These are phyloP conservation scores for Eupithecia tripunctaria DNA, from an alignment of 2,888 invertebrate species.

Conservation along the genomic window DNA sequence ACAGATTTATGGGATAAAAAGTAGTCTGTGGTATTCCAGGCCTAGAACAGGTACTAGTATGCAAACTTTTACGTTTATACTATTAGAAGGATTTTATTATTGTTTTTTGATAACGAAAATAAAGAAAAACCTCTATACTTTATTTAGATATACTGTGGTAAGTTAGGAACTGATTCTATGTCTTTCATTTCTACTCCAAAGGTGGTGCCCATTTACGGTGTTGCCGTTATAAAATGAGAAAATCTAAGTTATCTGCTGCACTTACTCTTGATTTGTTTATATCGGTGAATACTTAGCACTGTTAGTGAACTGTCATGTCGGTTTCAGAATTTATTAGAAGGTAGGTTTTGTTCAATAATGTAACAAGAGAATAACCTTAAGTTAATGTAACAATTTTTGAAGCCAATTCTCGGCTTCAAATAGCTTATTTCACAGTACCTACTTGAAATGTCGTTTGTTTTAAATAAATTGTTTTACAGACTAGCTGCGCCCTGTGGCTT, in stretches of 20 bases:
- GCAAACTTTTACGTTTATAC: too few relatives aligned
- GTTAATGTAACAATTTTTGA: too few relatives aligned
- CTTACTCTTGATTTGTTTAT: conserved; percentile 25
- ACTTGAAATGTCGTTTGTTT: neutral
- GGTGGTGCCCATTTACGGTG: conserved; percentile 33
- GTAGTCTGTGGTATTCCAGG: too few relatives aligned
- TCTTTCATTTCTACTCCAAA: conserved; percentile 18
- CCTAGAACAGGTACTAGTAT: too few relatives aligned
- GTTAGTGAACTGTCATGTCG: conserved; percentile 11
- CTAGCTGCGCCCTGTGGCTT: too few relatives aligned
- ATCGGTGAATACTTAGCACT: conserved; percentile 10
- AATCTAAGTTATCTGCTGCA: conserved; percentile 39
- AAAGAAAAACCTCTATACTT: neutral
- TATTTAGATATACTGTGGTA: neutral
- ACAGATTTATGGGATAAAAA: too few relatives aligned
- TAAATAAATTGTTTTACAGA: neutral
- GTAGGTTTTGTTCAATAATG: conserved; percentile 3
- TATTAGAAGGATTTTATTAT: too few relatives aligned
- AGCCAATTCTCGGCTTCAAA: too few relatives aligned
- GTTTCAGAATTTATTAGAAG: neutral
- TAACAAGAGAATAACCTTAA: too few relatives aligned
- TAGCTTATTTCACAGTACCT: too few relatives aligned
- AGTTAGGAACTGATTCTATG: conserved; percentile 6
- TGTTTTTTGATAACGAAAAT: neutral
- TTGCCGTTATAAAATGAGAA: conserved; percentile 39